Evolutionary conservation across 2,888 invertebrate genomes (phyloP).

Genomic region (Andricus quercusramuli): DNA sequence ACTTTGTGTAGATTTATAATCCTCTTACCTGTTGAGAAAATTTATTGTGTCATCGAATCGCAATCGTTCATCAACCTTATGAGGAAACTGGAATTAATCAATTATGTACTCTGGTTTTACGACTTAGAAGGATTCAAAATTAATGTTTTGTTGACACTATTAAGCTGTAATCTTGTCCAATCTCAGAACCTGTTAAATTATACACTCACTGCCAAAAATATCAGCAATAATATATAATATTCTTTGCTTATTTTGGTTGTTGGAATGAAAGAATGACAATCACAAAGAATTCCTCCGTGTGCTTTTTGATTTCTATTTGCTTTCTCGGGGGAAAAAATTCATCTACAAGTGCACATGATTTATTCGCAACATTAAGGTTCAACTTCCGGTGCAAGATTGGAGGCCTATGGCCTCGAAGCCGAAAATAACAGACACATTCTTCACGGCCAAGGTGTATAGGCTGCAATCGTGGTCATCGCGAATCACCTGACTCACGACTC

Average conservation of each 20-base stretch:
- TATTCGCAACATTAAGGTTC: neutral
- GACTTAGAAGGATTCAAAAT: slow-evolving; percentile 1
- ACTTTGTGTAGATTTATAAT: slow-evolving; percentile 24
- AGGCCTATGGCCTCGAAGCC: slow-evolving; percentile 50
- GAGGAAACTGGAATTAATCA: slow-evolving; percentile 36
- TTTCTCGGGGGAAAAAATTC: neutral
- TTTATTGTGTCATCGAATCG: slow-evolving; percentile 37
- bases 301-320: too few relatives aligned
- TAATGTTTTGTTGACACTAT: slow-evolving; percentile 19
- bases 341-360: neutral
- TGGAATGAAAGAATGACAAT: too few relatives aligned
- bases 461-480: slow-evolving; percentile 49
- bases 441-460: slow-evolving; percentile 60
- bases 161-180: neutral
- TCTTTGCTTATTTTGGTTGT: too few relatives aligned
- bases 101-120: slow-evolving; percentile 11
- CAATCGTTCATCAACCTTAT: slow-evolving; percentile 28
- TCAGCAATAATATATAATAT: too few relatives aligned
- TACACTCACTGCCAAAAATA: neutral
- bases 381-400: slow-evolving; percentile 1
- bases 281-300: too few relatives aligned
- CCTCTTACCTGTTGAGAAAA: slow-evolving; percentile 10
- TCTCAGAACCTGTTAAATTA: neutral
- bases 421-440: slow-evolving; percentile 50
- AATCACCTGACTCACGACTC: slow-evolving; percentile 44